Percentiles rank a stretch among this genome's conserved stretches.
These are phyloP conservation scores for Enteromius paludinosus DNA, from an alignment of 2,797 vertebrate genomes.

Conservation along the genomic window DNA sequence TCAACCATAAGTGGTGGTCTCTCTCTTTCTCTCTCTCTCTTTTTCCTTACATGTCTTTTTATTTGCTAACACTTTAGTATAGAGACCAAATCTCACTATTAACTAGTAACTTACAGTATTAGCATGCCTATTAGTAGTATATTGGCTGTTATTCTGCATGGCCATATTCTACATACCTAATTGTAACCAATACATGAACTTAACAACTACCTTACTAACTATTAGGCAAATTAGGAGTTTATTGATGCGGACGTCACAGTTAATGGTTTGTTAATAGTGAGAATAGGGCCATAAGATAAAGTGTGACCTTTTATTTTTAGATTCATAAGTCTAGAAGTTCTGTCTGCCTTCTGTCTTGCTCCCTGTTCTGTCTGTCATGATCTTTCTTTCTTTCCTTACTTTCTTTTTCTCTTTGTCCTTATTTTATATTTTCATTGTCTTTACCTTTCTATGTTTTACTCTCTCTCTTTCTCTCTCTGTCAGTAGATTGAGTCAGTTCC, in stretches of 20 bases:
- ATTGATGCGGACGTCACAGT: background rate
- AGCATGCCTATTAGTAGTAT: background rate
- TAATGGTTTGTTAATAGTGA: background rate
- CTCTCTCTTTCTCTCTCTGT: background rate
- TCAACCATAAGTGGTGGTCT: background rate
- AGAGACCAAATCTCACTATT: background rate
- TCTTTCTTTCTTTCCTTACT: background rate
- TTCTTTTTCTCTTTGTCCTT: background rate
- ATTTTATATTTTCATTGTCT: background rate
- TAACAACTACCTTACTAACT: background rate
- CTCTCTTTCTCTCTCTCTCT: background rate
- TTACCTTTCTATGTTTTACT: background rate
- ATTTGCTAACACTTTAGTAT: background rate
- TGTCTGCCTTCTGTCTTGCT: background rate
- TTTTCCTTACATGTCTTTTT: background rate
- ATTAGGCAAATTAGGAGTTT: background rate
- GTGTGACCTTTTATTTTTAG: background rate
- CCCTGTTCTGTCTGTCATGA: background rate
- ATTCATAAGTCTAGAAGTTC: background rate
- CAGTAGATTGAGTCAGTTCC: conserved; percentile 2
- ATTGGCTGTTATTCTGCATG: background rate
- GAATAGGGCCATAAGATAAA: background rate
- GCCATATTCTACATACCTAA: background rate
- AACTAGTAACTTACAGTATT: too few relatives aligned
- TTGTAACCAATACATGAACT: background rate